Percentiles rank a stretch among this genome's conserved stretches.
These are phyloP conservation scores for Trissolcus brochymenae DNA, from an alignment of 2,888 invertebrate genomes.

Conservation along the genomic window DNA sequence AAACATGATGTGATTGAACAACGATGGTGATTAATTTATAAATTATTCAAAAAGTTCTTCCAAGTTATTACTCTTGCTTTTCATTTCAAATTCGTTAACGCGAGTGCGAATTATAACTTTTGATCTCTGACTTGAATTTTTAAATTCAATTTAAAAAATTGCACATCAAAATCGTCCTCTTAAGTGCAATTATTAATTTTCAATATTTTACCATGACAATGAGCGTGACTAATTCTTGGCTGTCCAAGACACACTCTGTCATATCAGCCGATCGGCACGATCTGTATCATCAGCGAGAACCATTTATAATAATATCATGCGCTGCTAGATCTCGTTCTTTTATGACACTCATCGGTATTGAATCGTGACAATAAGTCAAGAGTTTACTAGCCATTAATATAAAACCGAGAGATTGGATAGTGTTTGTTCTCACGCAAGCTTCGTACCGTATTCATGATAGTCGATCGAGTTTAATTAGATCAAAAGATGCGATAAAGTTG, in stretches of 20 bases:
- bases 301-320: not conserved
- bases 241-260: not conserved
- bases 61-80: no score
- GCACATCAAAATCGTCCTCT: not conserved
- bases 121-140: no score
- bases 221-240: not conserved
- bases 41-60: no score
- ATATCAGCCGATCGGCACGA: not conserved
- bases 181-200: not conserved
- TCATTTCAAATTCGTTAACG: no score
- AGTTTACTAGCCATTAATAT: not conserved
- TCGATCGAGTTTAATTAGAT: not conserved
- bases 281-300: no score
- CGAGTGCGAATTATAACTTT: no score
- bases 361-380: not conserved
- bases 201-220: not conserved
- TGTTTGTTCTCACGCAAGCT: not conserved
- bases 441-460: not conserved
- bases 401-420: not conserved
- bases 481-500: constrained; percentile 1
- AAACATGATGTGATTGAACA: no score
- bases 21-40: no score
- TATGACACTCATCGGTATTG: constrained; percentile 1
- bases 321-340: not conserved
- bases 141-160: not conserved